Evolutionary conservation across 2,113 vertebrate species (phyloP).

Genomic region (Oreocharis arfaki): DNA sequence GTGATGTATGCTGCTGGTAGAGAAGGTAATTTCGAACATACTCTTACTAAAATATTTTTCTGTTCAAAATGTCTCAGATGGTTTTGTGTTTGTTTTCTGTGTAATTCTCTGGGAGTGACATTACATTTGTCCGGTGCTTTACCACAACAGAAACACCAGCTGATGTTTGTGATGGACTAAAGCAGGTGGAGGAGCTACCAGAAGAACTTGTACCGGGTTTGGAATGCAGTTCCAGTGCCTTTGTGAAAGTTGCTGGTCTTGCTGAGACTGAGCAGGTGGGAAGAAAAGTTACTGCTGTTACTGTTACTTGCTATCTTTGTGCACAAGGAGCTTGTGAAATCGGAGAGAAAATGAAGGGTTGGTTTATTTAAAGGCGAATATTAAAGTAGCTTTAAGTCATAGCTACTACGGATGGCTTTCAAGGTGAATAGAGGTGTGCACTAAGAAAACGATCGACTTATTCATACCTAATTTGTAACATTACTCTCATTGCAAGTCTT

Average conservation of each 20-base stretch:
- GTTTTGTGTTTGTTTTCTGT: not conserved
- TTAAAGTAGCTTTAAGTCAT: not conserved
- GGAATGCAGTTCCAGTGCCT: not conserved
- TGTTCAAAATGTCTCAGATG: not conserved
- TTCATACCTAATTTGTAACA: not conserved
- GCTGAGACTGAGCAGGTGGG: slow-evolving; percentile 39
- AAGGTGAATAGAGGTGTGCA: not conserved
- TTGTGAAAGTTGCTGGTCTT: not conserved
- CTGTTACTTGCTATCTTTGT: not conserved
- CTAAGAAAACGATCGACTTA: not conserved
- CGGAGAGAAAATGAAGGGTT: not conserved
- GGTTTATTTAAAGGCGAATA: not conserved
- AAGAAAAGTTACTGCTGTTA: not conserved
- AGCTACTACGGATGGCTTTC: not conserved
- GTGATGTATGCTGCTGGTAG: not conserved
- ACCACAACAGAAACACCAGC: not conserved
- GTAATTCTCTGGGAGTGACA: not conserved
- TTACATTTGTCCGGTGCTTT: not conserved
- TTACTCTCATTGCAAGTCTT: not conserved
- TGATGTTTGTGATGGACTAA: not conserved
- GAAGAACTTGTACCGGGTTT: not conserved
- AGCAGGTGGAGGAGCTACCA: not conserved
- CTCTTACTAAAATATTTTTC: not conserved
- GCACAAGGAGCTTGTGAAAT: not conserved
- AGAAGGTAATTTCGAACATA: not conserved